Evolutionary conservation across 2,797 vertebrate species (phyloP), one percentile per base, ranked within the genome.

Genomic region (Tapera naevia): DNA sequence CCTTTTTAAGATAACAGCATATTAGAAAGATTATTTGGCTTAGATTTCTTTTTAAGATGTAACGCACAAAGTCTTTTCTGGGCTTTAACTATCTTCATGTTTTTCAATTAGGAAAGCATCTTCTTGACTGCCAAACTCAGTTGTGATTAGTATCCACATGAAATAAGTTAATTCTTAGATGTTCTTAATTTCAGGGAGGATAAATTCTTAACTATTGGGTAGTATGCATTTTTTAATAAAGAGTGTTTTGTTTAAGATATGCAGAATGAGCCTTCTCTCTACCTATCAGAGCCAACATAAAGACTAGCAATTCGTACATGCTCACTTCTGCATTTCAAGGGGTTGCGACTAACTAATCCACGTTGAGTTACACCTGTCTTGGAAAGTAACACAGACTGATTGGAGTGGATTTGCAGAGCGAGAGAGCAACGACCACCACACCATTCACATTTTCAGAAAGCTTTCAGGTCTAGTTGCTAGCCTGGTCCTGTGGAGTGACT

Each of bases 101-200:
- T 93, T 94, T 88, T 89, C 72, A 72, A 28, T 45, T 48, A 85
- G 61, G 13, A 45, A 89, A 89, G 22, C 30, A 80, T 15, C 23
- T 69, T 81, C 43, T 62, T 69, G 46, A 75, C 35, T 45, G 43
- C 35, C 51, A 70, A 73, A 89, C 58, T 53, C 3, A 81, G 75
- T 75, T 89, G 28, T 72, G 35, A 75, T 48, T 45, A n/a, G 10
- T 35, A 74, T 10, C 41, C 66, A 71, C 25, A 28, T 2, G 9
- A 88, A 88, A 61, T 43, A 78, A 80, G 19, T 53, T 56, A 66
- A 80, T 54, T 78, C 7, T 80, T 80, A 4, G 1, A 75, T 81
- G 19, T 65, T 79, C 46, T 57, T 83, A 65, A 54, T 60, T 88
- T 32, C 39, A n/a, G 7, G 21, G 18, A 88, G 4, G 25, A 2